Percentiles rank a stretch among this genome's conserved stretches.
phyloP scores from a whole-genome alignment of 2,888 invertebrate genomes.

The Heteromurus nitidus region DNA sequence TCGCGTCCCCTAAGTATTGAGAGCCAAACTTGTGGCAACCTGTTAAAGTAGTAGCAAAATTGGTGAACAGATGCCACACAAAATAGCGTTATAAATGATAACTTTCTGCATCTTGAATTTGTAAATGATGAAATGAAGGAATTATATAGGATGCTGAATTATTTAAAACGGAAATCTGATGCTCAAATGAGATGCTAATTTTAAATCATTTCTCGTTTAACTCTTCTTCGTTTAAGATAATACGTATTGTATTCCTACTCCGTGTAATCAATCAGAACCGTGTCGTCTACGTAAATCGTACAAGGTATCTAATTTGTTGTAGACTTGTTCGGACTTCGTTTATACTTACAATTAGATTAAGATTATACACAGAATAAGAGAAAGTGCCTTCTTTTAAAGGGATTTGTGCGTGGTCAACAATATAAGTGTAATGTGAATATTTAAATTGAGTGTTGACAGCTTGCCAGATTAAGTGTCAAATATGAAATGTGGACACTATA shows the following conservation, averaged over 20 bases:
- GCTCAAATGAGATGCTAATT: constrained; percentile 65
- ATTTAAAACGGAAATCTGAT: constrained; percentile 41
- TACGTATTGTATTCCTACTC: not conserved
- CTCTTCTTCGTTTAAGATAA: not conserved
- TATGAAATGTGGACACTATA: not conserved
- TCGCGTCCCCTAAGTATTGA: too few species aligned
- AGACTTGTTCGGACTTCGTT: not conserved
- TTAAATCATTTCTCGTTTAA: not conserved
- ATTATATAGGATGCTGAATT: too few species aligned
- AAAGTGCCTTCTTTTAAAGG: constrained; percentile 53
- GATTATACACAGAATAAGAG: constrained; percentile 9
- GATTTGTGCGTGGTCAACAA: constrained; percentile 29
- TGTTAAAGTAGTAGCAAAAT: too few species aligned
- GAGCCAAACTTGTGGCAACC: too few species aligned
- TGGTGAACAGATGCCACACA: too few species aligned
- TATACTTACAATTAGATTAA: not conserved
- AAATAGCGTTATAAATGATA: too few species aligned
- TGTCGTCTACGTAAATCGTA: not conserved
- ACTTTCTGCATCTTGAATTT: too few species aligned
- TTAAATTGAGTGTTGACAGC: too few species aligned
- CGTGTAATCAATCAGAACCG: not conserved
- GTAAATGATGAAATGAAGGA: too few species aligned
- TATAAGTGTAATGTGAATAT: too few species aligned
- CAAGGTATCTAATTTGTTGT: not conserved
- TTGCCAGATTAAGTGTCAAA: constrained; percentile 4